A percentile compares a stretch with the other conserved stretches of the same genome.
Evolutionary conservation across 2,888 invertebrate species (phyloP).

Genomic region (Pediacus dermestoides): DNA sequence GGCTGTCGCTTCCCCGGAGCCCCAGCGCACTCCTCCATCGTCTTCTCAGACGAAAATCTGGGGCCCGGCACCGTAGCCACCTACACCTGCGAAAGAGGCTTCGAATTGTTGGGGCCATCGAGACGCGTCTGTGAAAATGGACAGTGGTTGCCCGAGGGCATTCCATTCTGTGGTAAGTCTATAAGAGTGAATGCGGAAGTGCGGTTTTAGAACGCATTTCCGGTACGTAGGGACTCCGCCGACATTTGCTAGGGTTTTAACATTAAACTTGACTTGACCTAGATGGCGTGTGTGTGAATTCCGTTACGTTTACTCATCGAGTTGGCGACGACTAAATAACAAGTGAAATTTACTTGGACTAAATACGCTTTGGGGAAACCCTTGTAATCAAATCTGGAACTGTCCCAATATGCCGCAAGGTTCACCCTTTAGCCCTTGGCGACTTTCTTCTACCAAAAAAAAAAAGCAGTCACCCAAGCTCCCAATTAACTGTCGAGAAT

Average conservation of each 20-base stretch:
- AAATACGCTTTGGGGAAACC: too few relatives aligned
- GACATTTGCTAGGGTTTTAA: too few relatives aligned
- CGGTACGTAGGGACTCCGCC: neutral
- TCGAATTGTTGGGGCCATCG: slow-evolving; percentile 85
- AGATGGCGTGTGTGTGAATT: neutral
- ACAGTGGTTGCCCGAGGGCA: slow-evolving; percentile 83
- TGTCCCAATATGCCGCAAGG: slow-evolving; percentile 1
- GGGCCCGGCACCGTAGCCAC: slow-evolving; percentile 68
- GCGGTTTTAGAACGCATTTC: neutral
- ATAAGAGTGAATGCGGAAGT: neutral
- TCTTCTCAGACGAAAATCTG: slow-evolving; percentile 66
- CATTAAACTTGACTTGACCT: too few relatives aligned
- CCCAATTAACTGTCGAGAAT: too few relatives aligned
- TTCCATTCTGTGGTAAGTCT: slow-evolving; percentile 90
- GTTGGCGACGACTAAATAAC: neutral
- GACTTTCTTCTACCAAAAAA: neutral
- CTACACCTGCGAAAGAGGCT: slow-evolving; percentile 84
- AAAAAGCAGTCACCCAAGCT: too few relatives aligned
- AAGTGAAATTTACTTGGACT: slow-evolving; percentile 3
- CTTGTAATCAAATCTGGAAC: too few relatives aligned
- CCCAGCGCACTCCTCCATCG: slow-evolving; percentile 80
- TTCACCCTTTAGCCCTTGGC: neutral
- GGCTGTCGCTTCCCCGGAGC: slow-evolving; percentile 84
- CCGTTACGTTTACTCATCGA: slow-evolving; percentile 1
- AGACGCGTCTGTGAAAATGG: slow-evolving; percentile 74